Percentiles rank a stretch among this genome's conserved stretches.
Conservation (phyloP, 2,113 vertebrate species). For the Coturnix japonica region DNA sequence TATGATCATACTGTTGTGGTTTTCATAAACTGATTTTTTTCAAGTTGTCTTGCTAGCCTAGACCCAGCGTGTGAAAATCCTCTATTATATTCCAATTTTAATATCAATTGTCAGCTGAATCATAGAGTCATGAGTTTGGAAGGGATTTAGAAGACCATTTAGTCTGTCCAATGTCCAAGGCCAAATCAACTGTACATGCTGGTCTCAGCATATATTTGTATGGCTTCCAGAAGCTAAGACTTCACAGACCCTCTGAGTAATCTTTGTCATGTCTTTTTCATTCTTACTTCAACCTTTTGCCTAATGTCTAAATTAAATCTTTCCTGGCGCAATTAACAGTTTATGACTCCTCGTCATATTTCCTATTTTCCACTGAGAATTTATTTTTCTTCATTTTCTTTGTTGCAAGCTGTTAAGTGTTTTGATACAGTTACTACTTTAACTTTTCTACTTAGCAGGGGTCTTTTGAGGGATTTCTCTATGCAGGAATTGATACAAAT, state of each 20-base stretch:
- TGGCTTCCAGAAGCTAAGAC: neutral
- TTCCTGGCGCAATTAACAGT: neutral
- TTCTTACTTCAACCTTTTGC: neutral
- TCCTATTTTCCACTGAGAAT: neutral
- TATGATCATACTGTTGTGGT: neutral
- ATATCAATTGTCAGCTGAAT: conserved; percentile 15
- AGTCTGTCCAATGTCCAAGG: neutral
- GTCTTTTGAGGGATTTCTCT: neutral
- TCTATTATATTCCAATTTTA: neutral
- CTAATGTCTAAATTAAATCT: neutral
- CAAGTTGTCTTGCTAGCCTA: neutral
- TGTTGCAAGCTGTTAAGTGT: neutral
- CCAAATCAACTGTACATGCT: neutral
- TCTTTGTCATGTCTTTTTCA: neutral
- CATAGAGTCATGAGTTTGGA: conserved; percentile 25
- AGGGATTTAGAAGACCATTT: conserved; percentile 5
- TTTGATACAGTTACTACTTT: neutral
- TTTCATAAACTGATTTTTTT: neutral
- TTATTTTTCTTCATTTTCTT: neutral
- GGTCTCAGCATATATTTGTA: conserved; percentile 5
- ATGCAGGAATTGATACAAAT: neutral
- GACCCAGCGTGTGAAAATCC: neutral
- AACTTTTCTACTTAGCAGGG: neutral
- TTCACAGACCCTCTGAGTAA: neutral
- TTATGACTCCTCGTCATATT: neutral